Percentiles rank a stretch among this genome's conserved stretches.
Conservation (phyloP, 2,113 vertebrate genomes). For the Mixornis gularis region DNA sequence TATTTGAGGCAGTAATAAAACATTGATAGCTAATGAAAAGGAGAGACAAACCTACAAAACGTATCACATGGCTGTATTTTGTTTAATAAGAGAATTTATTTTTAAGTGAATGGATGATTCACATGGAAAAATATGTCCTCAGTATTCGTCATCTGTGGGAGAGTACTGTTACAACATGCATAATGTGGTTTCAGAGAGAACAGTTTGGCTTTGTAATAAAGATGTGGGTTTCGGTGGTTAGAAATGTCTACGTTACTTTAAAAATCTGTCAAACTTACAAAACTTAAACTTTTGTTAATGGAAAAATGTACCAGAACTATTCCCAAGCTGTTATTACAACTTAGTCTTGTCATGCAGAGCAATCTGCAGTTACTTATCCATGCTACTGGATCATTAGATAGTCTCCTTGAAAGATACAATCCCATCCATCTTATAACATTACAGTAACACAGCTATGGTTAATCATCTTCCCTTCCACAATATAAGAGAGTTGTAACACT, state of each 20-base stretch:
- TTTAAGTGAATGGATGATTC: slow-evolving; percentile 53
- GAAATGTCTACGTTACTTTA: not conserved
- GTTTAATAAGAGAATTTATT: slow-evolving; percentile 39
- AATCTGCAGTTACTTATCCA: not conserved
- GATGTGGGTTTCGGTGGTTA: slow-evolving; percentile 26
- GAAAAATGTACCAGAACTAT: slow-evolving; percentile 4
- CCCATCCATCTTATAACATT: not conserved
- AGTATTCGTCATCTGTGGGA: slow-evolving; percentile 32
- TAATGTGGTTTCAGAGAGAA: slow-evolving; percentile 28
- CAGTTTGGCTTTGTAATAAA: slow-evolving; percentile 43
- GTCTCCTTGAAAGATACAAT: not conserved
- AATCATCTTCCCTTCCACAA: not conserved
- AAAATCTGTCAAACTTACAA: slow-evolving; percentile 10
- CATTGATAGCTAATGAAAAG: slow-evolving; percentile 2
- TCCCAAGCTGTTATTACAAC: slow-evolving; percentile 16
- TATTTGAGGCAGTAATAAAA: not conserved
- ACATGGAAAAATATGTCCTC: slow-evolving; percentile 54
- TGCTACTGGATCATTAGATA: slow-evolving; percentile 1
- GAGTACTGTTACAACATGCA: slow-evolving; percentile 55
- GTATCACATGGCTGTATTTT: not conserved
- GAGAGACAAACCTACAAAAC: not conserved
- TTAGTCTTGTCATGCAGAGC: not conserved
- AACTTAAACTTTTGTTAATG: slow-evolving; percentile 19
- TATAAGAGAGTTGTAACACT: not conserved
- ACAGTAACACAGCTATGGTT: not conserved